Conservation (phyloP, 1,140 invertebrate species). For the Helicoverpa zea region DNA sequence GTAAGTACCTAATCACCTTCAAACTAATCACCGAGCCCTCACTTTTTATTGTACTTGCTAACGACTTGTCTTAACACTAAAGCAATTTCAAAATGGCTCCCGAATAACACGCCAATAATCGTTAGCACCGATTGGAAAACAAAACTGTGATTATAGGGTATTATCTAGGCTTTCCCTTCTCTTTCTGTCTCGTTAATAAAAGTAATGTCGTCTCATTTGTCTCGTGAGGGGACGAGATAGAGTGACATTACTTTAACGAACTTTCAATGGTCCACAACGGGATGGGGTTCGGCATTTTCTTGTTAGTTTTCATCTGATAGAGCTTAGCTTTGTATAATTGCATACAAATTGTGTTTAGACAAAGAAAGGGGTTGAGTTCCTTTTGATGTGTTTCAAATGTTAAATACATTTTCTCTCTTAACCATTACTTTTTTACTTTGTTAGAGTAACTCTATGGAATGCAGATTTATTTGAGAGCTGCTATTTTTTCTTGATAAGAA, state of each 20-base stretch:
- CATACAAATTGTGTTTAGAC: slow-evolving; percentile 40
- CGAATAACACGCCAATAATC: slow-evolving; percentile 87
- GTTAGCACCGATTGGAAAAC: slow-evolving; percentile 88
- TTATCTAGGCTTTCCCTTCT: slow-evolving; percentile 71
- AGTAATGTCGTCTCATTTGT: slow-evolving; percentile 66
- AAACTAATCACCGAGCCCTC: slow-evolving; percentile 69
- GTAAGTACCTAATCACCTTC: slow-evolving; percentile 53
- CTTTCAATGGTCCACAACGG: slow-evolving; percentile 78
- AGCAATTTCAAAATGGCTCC: slow-evolving; percentile 84
- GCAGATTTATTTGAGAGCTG: too few relatives aligned
- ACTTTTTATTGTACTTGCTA: slow-evolving; percentile 81
- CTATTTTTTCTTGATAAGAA: too few relatives aligned
- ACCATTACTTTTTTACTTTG: too few relatives aligned
- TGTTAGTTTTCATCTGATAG: slow-evolving; percentile 51
- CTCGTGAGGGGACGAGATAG: slow-evolving; percentile 76
- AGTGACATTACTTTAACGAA: slow-evolving; percentile 85
- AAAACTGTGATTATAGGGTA: slow-evolving; percentile 87
- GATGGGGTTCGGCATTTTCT: slow-evolving; percentile 64
- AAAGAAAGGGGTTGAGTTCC: background rate
- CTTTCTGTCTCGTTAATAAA: slow-evolving; percentile 57
- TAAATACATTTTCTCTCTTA: too few relatives aligned
- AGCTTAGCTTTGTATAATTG: slow-evolving; percentile 50
- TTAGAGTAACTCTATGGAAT: too few relatives aligned
- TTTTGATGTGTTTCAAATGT: background rate
- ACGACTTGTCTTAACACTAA: slow-evolving; percentile 83